These are phyloP conservation scores for Burhinus oedicnemus DNA, from an alignment of 2,113 vertebrate species.

Conservation along the genomic window DNA sequence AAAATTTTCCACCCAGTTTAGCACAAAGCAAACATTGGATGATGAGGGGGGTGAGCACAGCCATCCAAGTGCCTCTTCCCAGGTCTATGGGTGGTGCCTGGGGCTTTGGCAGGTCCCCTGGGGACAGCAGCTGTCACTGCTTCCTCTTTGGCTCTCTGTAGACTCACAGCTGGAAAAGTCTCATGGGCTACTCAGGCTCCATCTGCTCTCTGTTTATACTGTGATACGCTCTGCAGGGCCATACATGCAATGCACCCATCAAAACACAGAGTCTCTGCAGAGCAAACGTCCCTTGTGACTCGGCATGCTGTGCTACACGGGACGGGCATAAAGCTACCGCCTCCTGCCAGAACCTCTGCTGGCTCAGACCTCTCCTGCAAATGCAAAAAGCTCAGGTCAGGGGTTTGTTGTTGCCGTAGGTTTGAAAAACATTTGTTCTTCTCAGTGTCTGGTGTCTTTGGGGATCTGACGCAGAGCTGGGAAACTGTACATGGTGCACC, in stretches of 20 bases:
- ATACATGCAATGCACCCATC: background rate
- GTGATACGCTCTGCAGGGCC: background rate
- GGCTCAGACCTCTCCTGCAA: background rate
- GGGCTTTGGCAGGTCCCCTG: background rate
- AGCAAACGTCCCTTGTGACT: background rate
- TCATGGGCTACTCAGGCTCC: background rate
- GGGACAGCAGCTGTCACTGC: background rate
- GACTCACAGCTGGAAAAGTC: background rate
- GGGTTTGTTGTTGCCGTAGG: background rate
- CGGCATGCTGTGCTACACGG: rapidly evolving
- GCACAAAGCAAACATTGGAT: background rate
- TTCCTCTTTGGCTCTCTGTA: background rate
- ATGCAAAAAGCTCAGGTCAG: background rate
- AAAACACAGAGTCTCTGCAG: background rate
- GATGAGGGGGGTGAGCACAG: background rate
- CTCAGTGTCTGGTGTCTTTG: background rate
- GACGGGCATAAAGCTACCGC: background rate
- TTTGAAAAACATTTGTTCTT: background rate
- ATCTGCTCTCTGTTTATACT: background rate
- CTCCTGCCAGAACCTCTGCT: background rate
- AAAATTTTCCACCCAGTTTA: rapidly evolving
- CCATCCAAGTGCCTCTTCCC: background rate
- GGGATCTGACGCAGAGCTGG: background rate
- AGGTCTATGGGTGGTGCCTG: background rate
- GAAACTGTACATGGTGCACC: background rate